Conservation (phyloP, 2,113 vertebrate genomes). For the Clarias magur region DNA sequence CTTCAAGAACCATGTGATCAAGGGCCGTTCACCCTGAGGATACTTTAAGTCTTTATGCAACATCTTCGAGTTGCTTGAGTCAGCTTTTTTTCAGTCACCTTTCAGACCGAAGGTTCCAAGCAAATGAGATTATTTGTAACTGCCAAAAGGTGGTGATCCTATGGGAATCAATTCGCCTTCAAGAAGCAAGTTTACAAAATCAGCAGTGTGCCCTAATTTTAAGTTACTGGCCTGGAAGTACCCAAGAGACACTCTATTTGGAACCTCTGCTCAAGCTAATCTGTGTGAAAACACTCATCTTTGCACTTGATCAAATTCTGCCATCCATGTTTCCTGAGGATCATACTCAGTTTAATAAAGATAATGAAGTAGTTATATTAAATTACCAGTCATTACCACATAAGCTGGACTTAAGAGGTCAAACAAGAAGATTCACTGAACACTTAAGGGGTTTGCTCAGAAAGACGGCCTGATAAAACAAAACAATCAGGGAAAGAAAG, state of each 20-base stretch:
- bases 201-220: slow-evolving; percentile 18
- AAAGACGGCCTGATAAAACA: not conserved
- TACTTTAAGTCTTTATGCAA: not conserved
- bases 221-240: slow-evolving; percentile 7
- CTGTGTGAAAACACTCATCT: not conserved
- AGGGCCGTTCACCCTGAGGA: not conserved
- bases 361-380: slow-evolving; percentile 1
- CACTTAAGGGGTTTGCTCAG: not conserved
- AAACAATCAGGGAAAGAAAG: not conserved
- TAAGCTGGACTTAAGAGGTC: not conserved
- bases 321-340: not conserved
- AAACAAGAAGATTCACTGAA: not conserved
- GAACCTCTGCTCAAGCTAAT: not conserved
- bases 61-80: not conserved
- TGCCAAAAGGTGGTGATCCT: slow-evolving; percentile 17
- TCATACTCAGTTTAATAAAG: slow-evolving; percentile 3
- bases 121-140: slow-evolving; percentile 32
- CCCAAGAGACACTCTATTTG: slow-evolving; percentile 4
- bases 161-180: not conserved
- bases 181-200: slow-evolving; percentile 23
- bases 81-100: not conserved
- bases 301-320: slow-evolving; percentile 12
- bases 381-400: not conserved
- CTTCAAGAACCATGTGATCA: not conserved
- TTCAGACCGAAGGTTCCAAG: not conserved